These are phyloP conservation scores for Epizoanthus scotinus DNA, from an alignment of 92 coral and sea anemone species.

Conservation along the genomic window DNA sequence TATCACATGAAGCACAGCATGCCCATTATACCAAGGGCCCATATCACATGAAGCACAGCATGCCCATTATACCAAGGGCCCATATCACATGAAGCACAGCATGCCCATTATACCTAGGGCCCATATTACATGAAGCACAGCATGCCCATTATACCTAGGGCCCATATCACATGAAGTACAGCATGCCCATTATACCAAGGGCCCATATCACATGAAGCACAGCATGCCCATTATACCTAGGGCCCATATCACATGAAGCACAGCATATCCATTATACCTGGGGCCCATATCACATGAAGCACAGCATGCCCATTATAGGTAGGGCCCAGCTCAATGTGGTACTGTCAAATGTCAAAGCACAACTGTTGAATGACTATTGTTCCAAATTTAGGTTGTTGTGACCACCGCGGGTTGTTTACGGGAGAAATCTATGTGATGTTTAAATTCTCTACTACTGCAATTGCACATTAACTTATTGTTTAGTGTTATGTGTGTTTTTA, in stretches of 20 bases:
- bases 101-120: slow-evolving; percentile 39
- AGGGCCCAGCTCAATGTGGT: too few species aligned
- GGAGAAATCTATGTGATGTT: too few species aligned
- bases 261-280: slow-evolving; percentile 48
- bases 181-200: slow-evolving; percentile 45
- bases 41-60: slow-evolving; percentile 56
- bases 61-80: slow-evolving; percentile 35
- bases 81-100: slow-evolving; percentile 55
- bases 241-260: slow-evolving; percentile 43
- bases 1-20: slow-evolving; percentile 58
- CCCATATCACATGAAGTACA: slow-evolving; percentile 48
- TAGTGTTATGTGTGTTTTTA: too few species aligned
- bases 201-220: slow-evolving; percentile 42
- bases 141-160: slow-evolving; percentile 43
- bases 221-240: slow-evolving; percentile 48
- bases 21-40: slow-evolving; percentile 20
- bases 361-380: too few species aligned
- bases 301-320: slow-evolving; percentile 58
- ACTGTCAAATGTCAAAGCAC: too few species aligned
- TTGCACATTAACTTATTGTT: too few species aligned
- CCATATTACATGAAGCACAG: slow-evolving; percentile 53
- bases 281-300: slow-evolving; percentile 36
- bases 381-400: too few species aligned
- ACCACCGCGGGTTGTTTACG: too few species aligned
- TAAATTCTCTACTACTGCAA: too few species aligned